Evolutionary conservation across 2,888 invertebrate species (phyloP).

Genomic region (Argyra leucocephala): DNA sequence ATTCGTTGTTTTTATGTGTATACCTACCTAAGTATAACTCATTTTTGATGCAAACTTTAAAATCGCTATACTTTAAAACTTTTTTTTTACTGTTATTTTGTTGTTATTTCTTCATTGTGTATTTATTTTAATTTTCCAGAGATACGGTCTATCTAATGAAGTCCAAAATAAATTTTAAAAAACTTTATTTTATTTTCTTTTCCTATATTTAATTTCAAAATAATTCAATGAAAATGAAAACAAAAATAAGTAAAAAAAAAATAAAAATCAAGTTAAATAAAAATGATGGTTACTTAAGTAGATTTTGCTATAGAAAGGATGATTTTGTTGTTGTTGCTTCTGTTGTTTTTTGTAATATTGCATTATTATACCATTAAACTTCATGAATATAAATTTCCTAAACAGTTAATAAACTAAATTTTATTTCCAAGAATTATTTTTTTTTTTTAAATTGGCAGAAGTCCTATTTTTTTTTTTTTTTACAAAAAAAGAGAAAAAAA

Average conservation of each 20-base stretch:
- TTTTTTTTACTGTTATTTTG: no score
- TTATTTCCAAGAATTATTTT: background rate
- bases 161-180: background rate
- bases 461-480: background rate
- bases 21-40: no score
- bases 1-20: no score
- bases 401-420: conserved; percentile 6
- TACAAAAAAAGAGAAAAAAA: no score
- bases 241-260: background rate
- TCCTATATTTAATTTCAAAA: background rate
- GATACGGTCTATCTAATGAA: no score
- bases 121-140: no score
- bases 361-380: conserved; percentile 2
- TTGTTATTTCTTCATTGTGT: no score
- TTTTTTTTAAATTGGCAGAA: background rate
- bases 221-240: background rate
- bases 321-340: background rate
- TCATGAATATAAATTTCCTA: conserved; percentile 6
- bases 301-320: background rate
- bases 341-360: background rate
- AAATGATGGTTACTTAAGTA: background rate
- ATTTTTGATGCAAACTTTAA: no score
- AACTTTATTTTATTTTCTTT: background rate
- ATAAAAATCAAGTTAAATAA: background rate
- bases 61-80: no score